These are phyloP conservation scores for Ramphastos sulfuratus DNA, from an alignment of 2,113 vertebrate genomes.

Conservation along the genomic window DNA sequence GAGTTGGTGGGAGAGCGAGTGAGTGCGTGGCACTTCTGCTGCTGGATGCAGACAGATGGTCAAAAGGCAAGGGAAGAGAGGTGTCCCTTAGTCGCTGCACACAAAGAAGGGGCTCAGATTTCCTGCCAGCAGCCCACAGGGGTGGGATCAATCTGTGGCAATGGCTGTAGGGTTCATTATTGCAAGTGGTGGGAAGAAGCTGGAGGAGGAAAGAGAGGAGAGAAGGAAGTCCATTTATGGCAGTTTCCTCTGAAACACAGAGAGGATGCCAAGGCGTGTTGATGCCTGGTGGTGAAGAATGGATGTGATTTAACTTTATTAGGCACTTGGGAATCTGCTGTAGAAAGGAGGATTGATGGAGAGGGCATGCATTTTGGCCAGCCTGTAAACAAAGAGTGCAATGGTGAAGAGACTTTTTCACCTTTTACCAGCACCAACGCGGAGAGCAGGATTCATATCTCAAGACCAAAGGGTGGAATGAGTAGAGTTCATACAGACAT, in stretches of 20 bases:
- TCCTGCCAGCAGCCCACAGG: neutral
- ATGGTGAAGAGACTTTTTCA: neutral
- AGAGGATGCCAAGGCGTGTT: neutral
- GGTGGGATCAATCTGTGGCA: rapidly evolving
- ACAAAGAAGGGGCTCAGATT: neutral
- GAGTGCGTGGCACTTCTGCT: conserved; percentile 53
- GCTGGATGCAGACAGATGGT: conserved; percentile 17
- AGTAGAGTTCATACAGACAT: neutral
- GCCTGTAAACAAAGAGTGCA: neutral
- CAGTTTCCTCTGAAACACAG: neutral
- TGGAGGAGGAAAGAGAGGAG: neutral
- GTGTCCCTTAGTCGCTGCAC: neutral
- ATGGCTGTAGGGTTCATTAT: neutral
- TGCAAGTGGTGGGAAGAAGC: neutral
- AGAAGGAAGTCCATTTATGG: neutral
- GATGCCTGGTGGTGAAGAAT: neutral
- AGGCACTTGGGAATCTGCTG: neutral
- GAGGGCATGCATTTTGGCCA: neutral
- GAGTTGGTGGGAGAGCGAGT: conserved; percentile 54
- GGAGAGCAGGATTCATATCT: neutral
- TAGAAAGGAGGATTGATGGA: conserved; percentile 35
- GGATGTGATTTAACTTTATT: conserved; percentile 29
- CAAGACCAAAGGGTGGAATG: neutral
- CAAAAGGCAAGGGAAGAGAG: neutral
- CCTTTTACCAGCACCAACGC: neutral